A percentile compares a stretch with the other conserved stretches of the same genome.
Conservation (phyloP, 2,888 invertebrate genomes). For the Neoaliturus tenellus region DNA sequence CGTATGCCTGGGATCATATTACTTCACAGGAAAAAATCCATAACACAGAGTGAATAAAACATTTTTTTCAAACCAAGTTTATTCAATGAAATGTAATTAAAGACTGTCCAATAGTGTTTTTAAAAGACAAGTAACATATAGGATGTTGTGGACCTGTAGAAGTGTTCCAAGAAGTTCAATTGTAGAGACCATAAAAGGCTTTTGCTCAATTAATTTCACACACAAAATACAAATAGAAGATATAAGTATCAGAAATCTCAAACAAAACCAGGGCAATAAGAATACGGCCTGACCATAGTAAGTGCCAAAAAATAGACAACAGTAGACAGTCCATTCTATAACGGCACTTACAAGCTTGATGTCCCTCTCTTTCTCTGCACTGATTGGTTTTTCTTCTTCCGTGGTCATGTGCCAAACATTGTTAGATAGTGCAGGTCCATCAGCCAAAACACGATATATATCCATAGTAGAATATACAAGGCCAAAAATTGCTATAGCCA, state of each 20-base stretch:
- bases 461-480: not conserved
- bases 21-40: too few species aligned
- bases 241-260: not conserved
- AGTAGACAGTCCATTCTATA: slow-evolving; percentile 12
- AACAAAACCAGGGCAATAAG: slow-evolving; percentile 13
- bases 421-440: slow-evolving; percentile 5
- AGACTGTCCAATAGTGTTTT: not conserved
- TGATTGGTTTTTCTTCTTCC: not conserved
- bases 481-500: not conserved
- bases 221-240: not conserved
- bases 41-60: too few species aligned
- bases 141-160: not conserved
- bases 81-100: not conserved
- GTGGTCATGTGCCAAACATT: not conserved
- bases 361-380: slow-evolving; percentile 15
- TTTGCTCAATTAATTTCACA: not conserved
- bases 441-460: slow-evolving; percentile 23
- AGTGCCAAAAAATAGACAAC: slow-evolving; percentile 2
- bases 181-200: not conserved
- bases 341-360: slow-evolving; percentile 14
- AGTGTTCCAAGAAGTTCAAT: not conserved
- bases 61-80: too few species aligned
- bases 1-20: too few species aligned
- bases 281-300: not conserved
- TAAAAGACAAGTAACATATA: slow-evolving; percentile 13